A percentile compares a stretch with the other conserved stretches of the same genome.
Evolutionary conservation across 2,797 vertebrate species (phyloP).

Genomic region (Acridotheres tristis): DNA sequence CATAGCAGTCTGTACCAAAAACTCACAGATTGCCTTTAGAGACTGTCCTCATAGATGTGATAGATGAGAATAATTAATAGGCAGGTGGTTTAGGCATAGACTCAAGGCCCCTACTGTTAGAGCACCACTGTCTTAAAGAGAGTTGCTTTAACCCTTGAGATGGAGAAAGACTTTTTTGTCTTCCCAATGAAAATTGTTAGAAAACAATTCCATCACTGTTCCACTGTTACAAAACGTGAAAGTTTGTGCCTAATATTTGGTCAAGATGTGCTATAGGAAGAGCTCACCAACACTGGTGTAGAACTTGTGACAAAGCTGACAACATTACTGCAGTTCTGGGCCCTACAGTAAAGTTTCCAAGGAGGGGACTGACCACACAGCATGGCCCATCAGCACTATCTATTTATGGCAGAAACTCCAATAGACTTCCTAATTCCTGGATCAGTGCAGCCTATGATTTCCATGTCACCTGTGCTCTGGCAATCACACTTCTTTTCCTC

Average conservation of each 20-base stretch:
- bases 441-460: neutral
- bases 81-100: neutral
- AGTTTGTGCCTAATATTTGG: neutral
- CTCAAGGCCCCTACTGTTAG: neutral
- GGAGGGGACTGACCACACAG: neutral
- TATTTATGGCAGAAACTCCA: neutral
- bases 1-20: neutral
- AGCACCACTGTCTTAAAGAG: neutral
- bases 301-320: neutral
- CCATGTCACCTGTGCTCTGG: neutral
- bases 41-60: neutral
- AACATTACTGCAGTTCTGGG: neutral
- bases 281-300: neutral
- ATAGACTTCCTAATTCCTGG: neutral
- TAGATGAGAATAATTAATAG: slow-evolving; percentile 28
- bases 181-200: neutral
- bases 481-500: neutral
- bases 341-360: neutral
- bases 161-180: neutral
- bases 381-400: neutral
- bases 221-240: neutral
- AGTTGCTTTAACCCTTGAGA: neutral
- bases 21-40: neutral
- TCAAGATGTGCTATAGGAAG: neutral
- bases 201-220: neutral